Evolutionary conservation across 2,888 invertebrate species (phyloP).

Genomic region (Iselma pallidipennis): DNA sequence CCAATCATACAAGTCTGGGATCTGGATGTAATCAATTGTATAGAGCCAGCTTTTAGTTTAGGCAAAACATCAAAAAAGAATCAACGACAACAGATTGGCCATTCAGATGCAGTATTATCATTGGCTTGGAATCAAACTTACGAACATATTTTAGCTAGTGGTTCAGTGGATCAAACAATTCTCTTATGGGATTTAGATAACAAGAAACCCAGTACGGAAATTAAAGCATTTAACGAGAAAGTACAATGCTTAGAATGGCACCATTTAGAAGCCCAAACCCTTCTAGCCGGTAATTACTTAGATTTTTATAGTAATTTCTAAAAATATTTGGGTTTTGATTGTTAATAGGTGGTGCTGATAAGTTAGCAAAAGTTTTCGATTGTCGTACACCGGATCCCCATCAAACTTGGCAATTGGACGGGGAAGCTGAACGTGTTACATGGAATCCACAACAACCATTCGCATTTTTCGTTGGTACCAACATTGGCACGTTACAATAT

Average conservation of each 20-base stretch:
- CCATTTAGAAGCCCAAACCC: constrained; percentile 76
- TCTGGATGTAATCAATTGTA: constrained; percentile 86
- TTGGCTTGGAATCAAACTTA: constrained; percentile 87
- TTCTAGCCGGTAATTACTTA: constrained; percentile 62
- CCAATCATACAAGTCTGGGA: constrained; percentile 97
- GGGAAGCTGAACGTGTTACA: constrained; percentile 83
- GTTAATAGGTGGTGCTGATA: constrained; percentile 76
- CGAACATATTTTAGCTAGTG: constrained; percentile 87
- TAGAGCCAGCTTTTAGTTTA: constrained; percentile 85
- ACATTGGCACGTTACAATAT: constrained; percentile 69
- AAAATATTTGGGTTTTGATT: not conserved
- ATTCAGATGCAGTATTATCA: constrained; percentile 88
- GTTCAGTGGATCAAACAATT: constrained; percentile 86
- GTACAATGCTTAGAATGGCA: constrained; percentile 86
- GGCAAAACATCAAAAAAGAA: constrained; percentile 77
- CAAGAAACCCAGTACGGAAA: constrained; percentile 73
- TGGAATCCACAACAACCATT: constrained; percentile 85
- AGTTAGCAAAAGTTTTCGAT: constrained; percentile 77
- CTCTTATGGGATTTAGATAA: constrained; percentile 91
- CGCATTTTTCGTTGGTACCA: constrained; percentile 73
- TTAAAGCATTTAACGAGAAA: constrained; percentile 78
- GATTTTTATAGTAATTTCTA: not conserved
- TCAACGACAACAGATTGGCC: constrained; percentile 71
- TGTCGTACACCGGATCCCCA: constrained; percentile 67
- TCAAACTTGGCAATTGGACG: constrained; percentile 72